phyloP scores from a whole-genome alignment of 2,113 vertebrate genomes.

The Tachuris rubrigastra region DNA sequence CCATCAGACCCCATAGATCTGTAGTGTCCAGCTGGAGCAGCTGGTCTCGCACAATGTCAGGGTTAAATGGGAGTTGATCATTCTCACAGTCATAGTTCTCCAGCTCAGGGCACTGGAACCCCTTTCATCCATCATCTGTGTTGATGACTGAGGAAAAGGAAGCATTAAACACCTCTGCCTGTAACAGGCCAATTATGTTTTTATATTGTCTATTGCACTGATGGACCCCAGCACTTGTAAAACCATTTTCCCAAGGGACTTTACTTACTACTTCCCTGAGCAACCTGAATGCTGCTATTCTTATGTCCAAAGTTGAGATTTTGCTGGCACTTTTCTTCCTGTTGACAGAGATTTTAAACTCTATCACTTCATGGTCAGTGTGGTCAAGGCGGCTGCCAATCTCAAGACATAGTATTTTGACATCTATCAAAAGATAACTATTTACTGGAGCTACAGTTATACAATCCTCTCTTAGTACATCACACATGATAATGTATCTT shows the following conservation, averaged over 20 bases:
- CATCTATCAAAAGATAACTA: background rate
- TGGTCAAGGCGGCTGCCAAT: background rate
- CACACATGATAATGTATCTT: background rate
- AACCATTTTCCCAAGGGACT: background rate
- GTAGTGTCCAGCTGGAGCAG: background rate
- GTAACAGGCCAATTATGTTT: background rate
- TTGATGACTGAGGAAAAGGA: background rate
- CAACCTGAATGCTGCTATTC: background rate
- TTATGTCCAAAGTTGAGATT: background rate
- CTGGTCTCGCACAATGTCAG: too few relatives aligned
- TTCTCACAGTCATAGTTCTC: background rate
- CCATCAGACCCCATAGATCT: background rate
- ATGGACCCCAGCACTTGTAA: background rate
- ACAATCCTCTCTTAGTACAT: background rate
- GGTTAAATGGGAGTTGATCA: background rate
- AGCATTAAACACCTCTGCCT: background rate
- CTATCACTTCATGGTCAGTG: background rate
- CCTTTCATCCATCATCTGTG: background rate
- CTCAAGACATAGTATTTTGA: background rate
- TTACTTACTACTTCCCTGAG: background rate
- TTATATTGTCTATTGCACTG: background rate
- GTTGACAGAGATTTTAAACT: background rate
- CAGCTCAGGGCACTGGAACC: background rate
- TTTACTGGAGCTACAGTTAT: background rate
- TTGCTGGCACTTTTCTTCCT: background rate